Percentiles rank a stretch among this genome's conserved stretches.
phyloP scores from a whole-genome alignment of 2,888 invertebrate species.

The Macrosoma leucophasiata region DNA sequence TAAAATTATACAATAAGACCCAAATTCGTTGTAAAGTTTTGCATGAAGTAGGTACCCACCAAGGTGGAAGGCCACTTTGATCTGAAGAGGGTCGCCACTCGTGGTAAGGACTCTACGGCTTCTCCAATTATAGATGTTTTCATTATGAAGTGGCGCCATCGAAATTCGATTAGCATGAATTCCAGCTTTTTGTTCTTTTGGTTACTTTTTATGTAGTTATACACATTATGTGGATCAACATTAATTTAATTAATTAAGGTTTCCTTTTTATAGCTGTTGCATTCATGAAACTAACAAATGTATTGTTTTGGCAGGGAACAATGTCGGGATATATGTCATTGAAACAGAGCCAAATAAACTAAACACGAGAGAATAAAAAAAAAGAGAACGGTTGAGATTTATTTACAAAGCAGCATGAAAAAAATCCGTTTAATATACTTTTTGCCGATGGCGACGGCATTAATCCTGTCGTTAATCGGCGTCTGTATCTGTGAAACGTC shows the following conservation, averaged over 20 bases:
- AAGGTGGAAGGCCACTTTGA: too few species aligned
- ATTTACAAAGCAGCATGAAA: slow-evolving; percentile 7
- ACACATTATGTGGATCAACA: too few species aligned
- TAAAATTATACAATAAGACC: too few species aligned
- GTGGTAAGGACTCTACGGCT: slow-evolving; percentile 49
- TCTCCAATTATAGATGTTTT: slow-evolving; percentile 66
- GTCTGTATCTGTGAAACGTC: slow-evolving; percentile 40
- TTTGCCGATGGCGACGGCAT: slow-evolving; percentile 38
- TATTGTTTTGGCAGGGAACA: slow-evolving; percentile 30
- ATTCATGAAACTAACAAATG: not conserved
- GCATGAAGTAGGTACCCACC: too few species aligned
- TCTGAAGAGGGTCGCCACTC: slow-evolving; percentile 62
- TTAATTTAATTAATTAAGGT: too few species aligned
- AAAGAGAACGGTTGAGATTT: slow-evolving; percentile 14
- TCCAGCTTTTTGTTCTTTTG: too few species aligned
- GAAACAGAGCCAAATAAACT: slow-evolving; percentile 32
- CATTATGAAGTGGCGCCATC: slow-evolving; percentile 42
- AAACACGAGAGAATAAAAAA: slow-evolving; percentile 20
- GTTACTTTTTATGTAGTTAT: too few species aligned
- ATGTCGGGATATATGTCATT: slow-evolving; percentile 24
- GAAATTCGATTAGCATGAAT: too few species aligned
- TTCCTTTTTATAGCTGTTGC: too few species aligned
- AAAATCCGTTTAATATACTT: slow-evolving; percentile 18
- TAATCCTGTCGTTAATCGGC: slow-evolving; percentile 49
- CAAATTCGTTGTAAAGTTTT: too few species aligned